These are phyloP conservation scores for Fulica atra DNA, from an alignment of 2,113 vertebrate genomes.

Conservation along the genomic window DNA sequence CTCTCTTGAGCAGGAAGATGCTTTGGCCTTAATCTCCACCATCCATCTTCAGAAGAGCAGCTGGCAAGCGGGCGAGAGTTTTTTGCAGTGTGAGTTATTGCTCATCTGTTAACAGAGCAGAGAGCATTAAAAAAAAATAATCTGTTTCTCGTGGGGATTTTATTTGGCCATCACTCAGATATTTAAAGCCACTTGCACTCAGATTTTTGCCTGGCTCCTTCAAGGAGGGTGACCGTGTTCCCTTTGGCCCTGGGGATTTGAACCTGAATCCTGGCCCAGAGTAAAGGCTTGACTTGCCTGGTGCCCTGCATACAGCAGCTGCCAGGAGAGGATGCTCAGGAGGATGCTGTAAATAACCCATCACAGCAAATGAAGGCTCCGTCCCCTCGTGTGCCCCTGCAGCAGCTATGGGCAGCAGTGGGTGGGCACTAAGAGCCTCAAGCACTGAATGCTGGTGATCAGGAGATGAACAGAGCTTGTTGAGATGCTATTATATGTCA, in stretches of 20 bases:
- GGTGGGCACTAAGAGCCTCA: background rate
- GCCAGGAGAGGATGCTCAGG: background rate
- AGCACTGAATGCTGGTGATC: background rate
- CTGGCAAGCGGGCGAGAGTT: conserved; percentile 61
- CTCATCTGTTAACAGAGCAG: conserved; percentile 36
- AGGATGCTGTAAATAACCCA: background rate
- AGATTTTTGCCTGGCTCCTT: background rate
- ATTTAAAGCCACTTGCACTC: background rate
- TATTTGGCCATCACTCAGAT: conserved; percentile 51
- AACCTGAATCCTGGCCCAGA: background rate
- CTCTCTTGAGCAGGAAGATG: conserved; percentile 4
- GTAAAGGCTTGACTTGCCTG: background rate
- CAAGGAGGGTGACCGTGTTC: background rate
- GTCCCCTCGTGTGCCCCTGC: background rate
- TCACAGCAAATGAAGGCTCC: background rate
- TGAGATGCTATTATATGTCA: background rate
- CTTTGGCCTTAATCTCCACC: conserved; percentile 47
- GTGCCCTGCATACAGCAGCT: background rate
- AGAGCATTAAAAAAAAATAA: conserved; percentile 19
- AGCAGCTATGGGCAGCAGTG: background rate
- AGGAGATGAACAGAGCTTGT: background rate
- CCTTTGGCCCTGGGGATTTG: background rate
- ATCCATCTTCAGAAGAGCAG: conserved; percentile 56
- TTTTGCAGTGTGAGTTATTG: conserved; percentile 64
- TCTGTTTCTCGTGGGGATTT: conserved; percentile 3